Evolutionary conservation across 2,888 invertebrate genomes (phyloP), one percentile per base, ranked within the genome.

Genomic region (Sphaerophoria taeniata): DNA sequence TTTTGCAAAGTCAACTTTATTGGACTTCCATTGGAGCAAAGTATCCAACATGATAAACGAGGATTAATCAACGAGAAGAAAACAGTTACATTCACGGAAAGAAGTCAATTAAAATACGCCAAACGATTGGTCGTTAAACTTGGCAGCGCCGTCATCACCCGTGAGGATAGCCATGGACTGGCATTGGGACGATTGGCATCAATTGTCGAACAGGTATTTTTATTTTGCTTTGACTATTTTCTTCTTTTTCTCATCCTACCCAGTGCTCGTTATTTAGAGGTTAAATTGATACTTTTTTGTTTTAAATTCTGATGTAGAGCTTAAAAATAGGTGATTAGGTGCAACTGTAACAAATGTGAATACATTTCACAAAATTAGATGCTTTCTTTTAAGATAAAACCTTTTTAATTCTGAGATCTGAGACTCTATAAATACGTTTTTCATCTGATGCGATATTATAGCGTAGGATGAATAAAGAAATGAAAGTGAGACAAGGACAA

Each of bases 101-200:
- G 98, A 77, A 96, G 95, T 79, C 98, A 99, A 91, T 92, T 99
- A 87, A 96, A 97, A 90, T 96, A 96, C 89, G 97, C 99, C 0
- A 94, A 97, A 74, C 94, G 99, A 87, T 93, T 99, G 87, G 98
- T 99, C 0, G 96, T 99, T 47, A 99, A 99, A 92, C 93, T 99
- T 61, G 99, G 99, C 69, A 98, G 98, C 90, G 99, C 99, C 0
- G 99, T 99, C 58, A 98, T 99, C 88, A 99, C 99, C 0, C 94
- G 99, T 55, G 98, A 98, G 90, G 99, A 99, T 91, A 98, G 98
- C 88, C 98, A 98, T 89, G 99, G 99, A 0, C 93, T 99, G 86
- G 99, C 99, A 0, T 93, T 99, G 43, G 99, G 99, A 24, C 93
- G 99, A 89, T 93, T 99, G 72, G 99, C 99, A 0, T 98, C 99